These are phyloP conservation scores for Drosophila infuscata DNA, from an alignment of 2,888 invertebrate genomes.

Conservation along the genomic window DNA sequence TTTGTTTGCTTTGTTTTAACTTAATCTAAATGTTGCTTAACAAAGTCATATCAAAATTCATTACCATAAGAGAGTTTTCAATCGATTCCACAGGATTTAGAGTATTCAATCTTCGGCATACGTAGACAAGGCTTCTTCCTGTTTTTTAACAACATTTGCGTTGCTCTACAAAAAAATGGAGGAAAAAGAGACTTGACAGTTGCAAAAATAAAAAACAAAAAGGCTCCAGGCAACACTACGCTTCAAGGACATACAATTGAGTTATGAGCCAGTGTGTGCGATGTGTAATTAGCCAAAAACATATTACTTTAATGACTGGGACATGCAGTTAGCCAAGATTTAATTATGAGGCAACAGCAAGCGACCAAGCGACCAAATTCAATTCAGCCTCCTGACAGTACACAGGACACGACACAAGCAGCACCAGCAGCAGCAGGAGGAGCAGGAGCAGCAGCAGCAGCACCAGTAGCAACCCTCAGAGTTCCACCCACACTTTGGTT, in stretches of 20 bases:
- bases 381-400: conserved; percentile 37
- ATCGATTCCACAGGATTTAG: not conserved
- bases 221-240: conserved; percentile 14
- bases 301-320: conserved; percentile 69
- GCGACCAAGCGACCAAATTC: conserved; percentile 59
- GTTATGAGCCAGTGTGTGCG: conserved; percentile 46
- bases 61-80: not conserved
- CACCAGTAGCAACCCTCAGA: conserved; percentile 11
- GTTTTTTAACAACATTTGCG: conserved; percentile 34
- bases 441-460: not conserved
- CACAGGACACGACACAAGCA: conserved; percentile 14
- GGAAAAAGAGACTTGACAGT: not conserved
- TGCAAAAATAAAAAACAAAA: conserved; percentile 3
- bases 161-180: conserved; percentile 12
- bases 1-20: not conserved
- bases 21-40: not conserved
- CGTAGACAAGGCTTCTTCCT: not conserved
- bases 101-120: not conserved
- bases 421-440: not conserved
- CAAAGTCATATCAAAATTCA: not conserved
- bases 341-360: conserved; percentile 64
- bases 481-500: not conserved
- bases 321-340: conserved; percentile 67
- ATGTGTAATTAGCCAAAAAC: conserved; percentile 67
- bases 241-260: conserved; percentile 46